Evolutionary conservation across 1,140 invertebrate genomes (phyloP), one percentile per base, ranked within the genome.

Genomic region (Microplitis demolitor): DNA sequence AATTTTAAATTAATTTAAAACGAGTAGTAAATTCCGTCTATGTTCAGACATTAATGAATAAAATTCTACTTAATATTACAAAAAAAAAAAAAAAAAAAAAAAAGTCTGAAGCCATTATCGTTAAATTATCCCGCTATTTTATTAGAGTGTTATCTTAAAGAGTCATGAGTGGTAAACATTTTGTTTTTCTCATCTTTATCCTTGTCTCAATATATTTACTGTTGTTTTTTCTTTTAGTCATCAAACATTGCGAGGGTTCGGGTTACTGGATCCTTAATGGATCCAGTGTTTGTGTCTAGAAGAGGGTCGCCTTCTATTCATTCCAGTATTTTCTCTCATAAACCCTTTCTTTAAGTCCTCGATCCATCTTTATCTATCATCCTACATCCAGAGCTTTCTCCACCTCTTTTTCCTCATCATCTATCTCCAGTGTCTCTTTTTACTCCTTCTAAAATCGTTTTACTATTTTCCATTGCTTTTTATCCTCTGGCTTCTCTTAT

Each of bases 211-310:
- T 34, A 33, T 24, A 31, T 64, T 24, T 69, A 60, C 53, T 45
- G 72, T 69, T 51, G 56, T 62, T 68, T 75, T 75, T 71, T 76
- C 75, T 39, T 75, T 60, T 51, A 50, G 66, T 71, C 53, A 64
- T 37, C 71, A 76, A 77, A 77, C 74, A 76, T 71, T 70, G 70
- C 71, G 71, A 76, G 72, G 74, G 62, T 62, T 16, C 56, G 56
- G 14, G 54, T 24, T 31, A 9, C 33, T 45, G 33, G 37, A 33
- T 60, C 73, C 76, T 80, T 78, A 80, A 78, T 78, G 78, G 78
- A 78, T 74, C 76, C 54, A 76, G 75, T 78, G 67, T 78, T 78
- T 78, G 77, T 78, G 78, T 81, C 78, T 71, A 68, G 13, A 73
- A 66, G 71, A 76, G 69, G 75, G 58, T 72, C 70, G 63, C n/a